These are phyloP conservation scores for Gadus macrocephalus DNA, from an alignment of 2,113 vertebrate species.

Conservation along the genomic window DNA sequence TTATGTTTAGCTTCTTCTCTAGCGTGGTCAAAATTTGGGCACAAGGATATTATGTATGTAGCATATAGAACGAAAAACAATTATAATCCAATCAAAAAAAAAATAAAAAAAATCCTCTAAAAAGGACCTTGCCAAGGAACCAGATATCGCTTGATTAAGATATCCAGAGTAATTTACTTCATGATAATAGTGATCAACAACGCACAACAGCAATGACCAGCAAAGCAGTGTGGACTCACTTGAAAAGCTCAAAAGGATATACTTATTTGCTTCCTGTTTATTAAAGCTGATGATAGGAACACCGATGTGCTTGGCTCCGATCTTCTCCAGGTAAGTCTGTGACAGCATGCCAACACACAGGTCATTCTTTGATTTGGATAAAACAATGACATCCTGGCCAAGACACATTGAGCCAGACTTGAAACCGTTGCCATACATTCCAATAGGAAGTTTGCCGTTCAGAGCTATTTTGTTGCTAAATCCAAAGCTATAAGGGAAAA, in stretches of 20 bases:
- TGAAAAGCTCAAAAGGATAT: constrained; percentile 80
- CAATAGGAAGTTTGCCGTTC: constrained; percentile 81
- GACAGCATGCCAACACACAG: constrained; percentile 91
- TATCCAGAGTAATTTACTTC: background rate
- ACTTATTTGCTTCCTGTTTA: constrained; percentile 36
- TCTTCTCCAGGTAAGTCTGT: constrained; percentile 83
- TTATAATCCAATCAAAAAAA: background rate
- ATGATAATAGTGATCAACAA: too few relatives aligned
- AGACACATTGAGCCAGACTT: constrained; percentile 97
- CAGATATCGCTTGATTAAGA: background rate
- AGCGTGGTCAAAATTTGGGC: too few relatives aligned
- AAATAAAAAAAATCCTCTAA: background rate
- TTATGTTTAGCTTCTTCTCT: background rate
- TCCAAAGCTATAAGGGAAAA: constrained; percentile 78
- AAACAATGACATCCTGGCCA: constrained; percentile 89
- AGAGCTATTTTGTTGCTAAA: constrained; percentile 90
- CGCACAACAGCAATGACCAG: background rate
- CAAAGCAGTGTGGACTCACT: background rate
- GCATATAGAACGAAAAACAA: too few relatives aligned
- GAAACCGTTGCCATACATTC: constrained; percentile 95
- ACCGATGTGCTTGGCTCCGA: constrained; percentile 79
- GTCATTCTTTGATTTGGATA: constrained; percentile 80
- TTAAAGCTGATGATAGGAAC: constrained; percentile 81
- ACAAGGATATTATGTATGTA: too few relatives aligned
- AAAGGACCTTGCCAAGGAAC: background rate